Percentiles rank a stretch among this genome's conserved stretches.
phyloP scores from a whole-genome alignment of 1,140 invertebrate genomes.

The Ceratina australensis region DNA sequence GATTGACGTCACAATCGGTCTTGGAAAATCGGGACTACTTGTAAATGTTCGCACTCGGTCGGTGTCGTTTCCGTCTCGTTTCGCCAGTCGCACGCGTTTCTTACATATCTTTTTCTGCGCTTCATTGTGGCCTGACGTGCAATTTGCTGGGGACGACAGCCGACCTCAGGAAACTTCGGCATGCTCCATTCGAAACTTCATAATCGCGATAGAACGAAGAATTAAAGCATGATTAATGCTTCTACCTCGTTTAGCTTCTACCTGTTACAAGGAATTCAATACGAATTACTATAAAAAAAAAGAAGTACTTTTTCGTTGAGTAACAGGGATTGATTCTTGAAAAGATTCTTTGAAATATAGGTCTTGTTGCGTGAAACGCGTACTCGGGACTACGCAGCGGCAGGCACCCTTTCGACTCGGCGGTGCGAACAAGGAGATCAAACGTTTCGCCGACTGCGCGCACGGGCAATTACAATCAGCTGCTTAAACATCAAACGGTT shows the following conservation, averaged over 20 bases:
- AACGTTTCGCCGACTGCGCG: conserved; percentile 29
- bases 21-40: conserved; percentile 4
- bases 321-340: no score
- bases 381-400: neutral
- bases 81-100: neutral
- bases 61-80: conserved; percentile 19
- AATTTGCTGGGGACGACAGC: neutral
- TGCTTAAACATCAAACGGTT: conserved; percentile 40
- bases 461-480: conserved; percentile 27
- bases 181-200: no score
- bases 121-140: neutral
- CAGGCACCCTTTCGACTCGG: conserved; percentile 18
- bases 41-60: neutral
- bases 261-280: no score
- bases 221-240: no score
- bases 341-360: no score
- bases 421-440: conserved; percentile 14
- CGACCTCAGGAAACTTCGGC: neutral
- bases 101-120: neutral
- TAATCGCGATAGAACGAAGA: no score
- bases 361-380: conserved; percentile 11
- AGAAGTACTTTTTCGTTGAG: no score
- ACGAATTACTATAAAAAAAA: no score
- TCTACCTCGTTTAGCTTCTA: no score
- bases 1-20: conserved; percentile 14